Evolutionary conservation across 2,888 invertebrate genomes (phyloP), one percentile per base, ranked within the genome.

Genomic region (Megamerina dolium): DNA sequence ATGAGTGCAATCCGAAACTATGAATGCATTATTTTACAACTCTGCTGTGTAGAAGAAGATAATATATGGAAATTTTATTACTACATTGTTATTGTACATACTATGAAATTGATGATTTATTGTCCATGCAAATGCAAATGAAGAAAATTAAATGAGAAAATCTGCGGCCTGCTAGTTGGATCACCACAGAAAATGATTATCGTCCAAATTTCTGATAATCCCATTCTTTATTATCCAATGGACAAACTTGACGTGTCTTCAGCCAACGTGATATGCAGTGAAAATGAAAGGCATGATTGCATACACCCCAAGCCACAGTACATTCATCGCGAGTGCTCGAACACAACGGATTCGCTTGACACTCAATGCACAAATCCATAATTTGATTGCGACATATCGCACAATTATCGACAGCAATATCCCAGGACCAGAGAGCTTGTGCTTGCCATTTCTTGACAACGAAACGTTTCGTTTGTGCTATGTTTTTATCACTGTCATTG

Each of bases 371-470:
- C 32, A 96, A 77, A 74, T 99, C 97, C 97, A 99, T 99, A 56
- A 99, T 99, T 73, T 97, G 97, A 74, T 99, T 99, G 44, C 99
- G 84, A 68, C 99, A 99, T 70, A 99, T 99, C 56, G 97, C 97
- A 73, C 99, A 99, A 69, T 97, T 99, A 69, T 99, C 97, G 10
- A 99, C 97, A 17, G 95, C 96, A 72, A 99, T 97, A 75, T 99
- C 93, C 94, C 95, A 96, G 43, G 96, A 94, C 99, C 97, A 99
- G 12, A 97, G 75, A 23, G 97, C 97, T 14, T 99, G 97, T 36
- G 97, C 97, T 75, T 95, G 96, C 97, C 97, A 99, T 87, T 96
- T 95, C 77, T 94, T 94, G 0, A 96, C 94, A 82, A 93, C 94
- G 66, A 96, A 96, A 64, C 96, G 81, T 68, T 95, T 94, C 70